Conservation (phyloP, 2,113 vertebrate species). For the Thinocorus orbignyianus region DNA sequence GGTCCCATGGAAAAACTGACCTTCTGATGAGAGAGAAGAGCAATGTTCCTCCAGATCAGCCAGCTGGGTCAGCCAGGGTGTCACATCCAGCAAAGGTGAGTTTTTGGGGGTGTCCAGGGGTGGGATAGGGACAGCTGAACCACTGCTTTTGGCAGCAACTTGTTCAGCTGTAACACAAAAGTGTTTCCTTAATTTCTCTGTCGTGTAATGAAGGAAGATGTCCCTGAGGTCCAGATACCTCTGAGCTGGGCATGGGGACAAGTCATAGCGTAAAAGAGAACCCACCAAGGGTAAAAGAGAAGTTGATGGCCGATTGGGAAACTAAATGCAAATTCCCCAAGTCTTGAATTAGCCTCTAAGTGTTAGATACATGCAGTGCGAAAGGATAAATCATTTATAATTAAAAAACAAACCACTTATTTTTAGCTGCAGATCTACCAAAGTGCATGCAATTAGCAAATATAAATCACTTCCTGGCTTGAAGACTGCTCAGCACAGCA, state of each 20-base stretch:
- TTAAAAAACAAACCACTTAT: conserved; percentile 60
- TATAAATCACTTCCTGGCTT: conserved; percentile 68
- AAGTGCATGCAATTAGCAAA: conserved; percentile 65
- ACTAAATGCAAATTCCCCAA: not conserved
- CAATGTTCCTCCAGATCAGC: not conserved
- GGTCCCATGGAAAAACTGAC: not conserved
- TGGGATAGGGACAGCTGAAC: not conserved
- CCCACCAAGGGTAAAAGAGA: not conserved
- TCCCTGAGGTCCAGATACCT: not conserved
- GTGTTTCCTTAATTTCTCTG: not conserved
- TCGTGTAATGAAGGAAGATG: not conserved
- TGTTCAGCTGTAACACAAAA: not conserved
- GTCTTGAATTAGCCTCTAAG: not conserved
- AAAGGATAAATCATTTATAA: conserved; percentile 36
- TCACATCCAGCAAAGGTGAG: not conserved
- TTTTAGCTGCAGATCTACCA: conserved; percentile 67
- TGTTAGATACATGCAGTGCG: not conserved
- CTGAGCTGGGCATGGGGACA: not conserved
- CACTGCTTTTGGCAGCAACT: not conserved
- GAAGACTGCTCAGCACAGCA: conserved; percentile 47
- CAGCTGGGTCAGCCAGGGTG: not conserved
- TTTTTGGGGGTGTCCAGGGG: not conserved
- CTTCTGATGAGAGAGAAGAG: not conserved
- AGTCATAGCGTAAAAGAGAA: not conserved
- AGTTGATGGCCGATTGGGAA: not conserved